These are phyloP conservation scores for Seira sanloemensis DNA, from an alignment of 2,888 invertebrate genomes.

Conservation along the genomic window DNA sequence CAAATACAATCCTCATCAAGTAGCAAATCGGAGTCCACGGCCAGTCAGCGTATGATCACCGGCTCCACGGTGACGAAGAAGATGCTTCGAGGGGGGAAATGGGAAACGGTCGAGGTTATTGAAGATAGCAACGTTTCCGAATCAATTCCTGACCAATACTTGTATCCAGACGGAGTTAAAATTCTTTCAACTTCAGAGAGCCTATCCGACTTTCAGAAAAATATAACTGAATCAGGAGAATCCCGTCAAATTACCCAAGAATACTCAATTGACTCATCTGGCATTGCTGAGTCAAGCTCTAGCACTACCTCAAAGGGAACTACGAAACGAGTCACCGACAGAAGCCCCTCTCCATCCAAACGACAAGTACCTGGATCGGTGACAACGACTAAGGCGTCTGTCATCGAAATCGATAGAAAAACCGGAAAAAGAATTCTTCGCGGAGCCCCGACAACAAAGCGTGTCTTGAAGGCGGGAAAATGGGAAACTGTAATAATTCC, in stretches of 20 bases:
- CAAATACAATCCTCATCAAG: background rate
- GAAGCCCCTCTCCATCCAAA: background rate
- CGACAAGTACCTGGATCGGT: conserved; percentile 10
- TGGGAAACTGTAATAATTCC: conserved; percentile 55
- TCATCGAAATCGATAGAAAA: conserved; percentile 35
- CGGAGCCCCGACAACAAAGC: conserved; percentile 44
- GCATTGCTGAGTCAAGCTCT: background rate
- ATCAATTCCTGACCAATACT: conserved; percentile 66
- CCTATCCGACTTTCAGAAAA: conserved; percentile 50
- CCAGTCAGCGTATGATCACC: conserved; percentile 17
- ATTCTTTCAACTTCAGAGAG: conserved; percentile 51
- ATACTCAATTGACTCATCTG: conserved; percentile 3
- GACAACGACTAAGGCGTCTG: background rate
- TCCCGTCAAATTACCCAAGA: conserved; percentile 19
- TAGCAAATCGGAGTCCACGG: conserved; percentile 7
- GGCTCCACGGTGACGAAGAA: conserved; percentile 43
- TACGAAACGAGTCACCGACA: background rate
- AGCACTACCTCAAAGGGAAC: background rate
- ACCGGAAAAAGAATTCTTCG: conserved; percentile 43
- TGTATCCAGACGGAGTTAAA: conserved; percentile 66
- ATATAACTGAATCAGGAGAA: conserved; percentile 23
- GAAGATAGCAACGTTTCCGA: conserved; percentile 46
- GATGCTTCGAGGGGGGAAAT: conserved; percentile 66
- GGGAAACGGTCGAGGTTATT: conserved; percentile 61
- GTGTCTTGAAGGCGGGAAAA: conserved; percentile 67